Conservation (phyloP, 2,888 invertebrate species). For the Teinopalpus imperialis region DNA sequence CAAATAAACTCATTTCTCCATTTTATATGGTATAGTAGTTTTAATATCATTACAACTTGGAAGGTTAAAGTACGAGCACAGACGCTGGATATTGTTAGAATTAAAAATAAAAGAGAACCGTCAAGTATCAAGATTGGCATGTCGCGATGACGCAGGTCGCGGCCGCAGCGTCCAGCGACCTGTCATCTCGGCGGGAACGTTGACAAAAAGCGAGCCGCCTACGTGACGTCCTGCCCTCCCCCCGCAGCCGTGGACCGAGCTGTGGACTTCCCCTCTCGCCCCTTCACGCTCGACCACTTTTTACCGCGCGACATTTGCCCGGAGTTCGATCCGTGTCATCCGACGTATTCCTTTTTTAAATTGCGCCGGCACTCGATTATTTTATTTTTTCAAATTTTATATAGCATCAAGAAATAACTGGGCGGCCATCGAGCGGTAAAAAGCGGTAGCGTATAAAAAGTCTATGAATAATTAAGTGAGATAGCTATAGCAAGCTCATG, state of each 20-base stretch:
- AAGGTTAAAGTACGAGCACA: conserved; percentile 9
- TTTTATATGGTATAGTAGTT: too few relatives aligned
- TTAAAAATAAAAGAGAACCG: conserved; percentile 35
- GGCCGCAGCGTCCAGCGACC: conserved; percentile 74
- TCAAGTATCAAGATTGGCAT: conserved; percentile 67
- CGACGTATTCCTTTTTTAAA: conserved; percentile 81
- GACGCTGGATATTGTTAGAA: conserved; percentile 12
- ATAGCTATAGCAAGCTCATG: conserved; percentile 80
- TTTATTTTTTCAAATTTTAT: conserved; percentile 79
- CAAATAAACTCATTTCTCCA: too few relatives aligned
- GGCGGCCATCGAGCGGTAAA: conserved; percentile 71
- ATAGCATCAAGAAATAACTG: conserved; percentile 61
- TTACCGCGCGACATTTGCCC: conserved; percentile 82
- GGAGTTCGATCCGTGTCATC: conserved; percentile 82
- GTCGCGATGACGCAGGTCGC: conserved; percentile 50
- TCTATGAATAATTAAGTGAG: conserved; percentile 81
- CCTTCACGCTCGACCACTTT: conserved; percentile 72
- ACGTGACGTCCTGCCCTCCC: conserved; percentile 75
- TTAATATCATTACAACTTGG: too few relatives aligned
- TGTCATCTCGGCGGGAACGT: conserved; percentile 81
- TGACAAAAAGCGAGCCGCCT: conserved; percentile 80
- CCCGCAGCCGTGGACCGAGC: conserved; percentile 28
- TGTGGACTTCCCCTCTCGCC: conserved; percentile 37
- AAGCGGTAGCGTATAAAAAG: conserved; percentile 76
- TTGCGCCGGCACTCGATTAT: conserved; percentile 74